Evolutionary conservation across 1,140 invertebrate species (phyloP).

Genomic region (Helicoverpa zea): DNA sequence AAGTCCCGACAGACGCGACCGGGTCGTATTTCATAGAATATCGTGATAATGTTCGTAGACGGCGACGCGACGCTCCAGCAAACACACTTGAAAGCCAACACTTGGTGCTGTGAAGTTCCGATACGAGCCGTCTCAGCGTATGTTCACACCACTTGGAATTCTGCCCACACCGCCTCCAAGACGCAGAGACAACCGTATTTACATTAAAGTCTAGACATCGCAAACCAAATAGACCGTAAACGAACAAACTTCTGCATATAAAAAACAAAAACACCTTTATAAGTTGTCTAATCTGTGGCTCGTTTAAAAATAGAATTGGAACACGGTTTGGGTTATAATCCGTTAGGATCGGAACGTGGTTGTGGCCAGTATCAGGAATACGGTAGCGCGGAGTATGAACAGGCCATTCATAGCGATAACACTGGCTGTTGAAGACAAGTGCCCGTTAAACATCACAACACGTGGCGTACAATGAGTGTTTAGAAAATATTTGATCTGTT

Average conservation of each 20-base stretch:
- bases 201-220: conserved; percentile 35
- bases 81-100: conserved; percentile 35
- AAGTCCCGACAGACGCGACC: neutral
- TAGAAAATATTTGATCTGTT: conserved; percentile 58
- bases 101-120: conserved; percentile 36
- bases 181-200: conserved; percentile 13
- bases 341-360: conserved; percentile 7
- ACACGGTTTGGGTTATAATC: conserved; percentile 26
- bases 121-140: conserved; percentile 21
- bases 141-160: conserved; percentile 38
- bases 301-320: conserved; percentile 35
- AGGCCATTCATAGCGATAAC: conserved; percentile 50
- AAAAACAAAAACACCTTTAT: conserved; percentile 9
- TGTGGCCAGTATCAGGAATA: conserved; percentile 30
- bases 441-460: conserved; percentile 48
- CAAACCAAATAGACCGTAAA: conserved; percentile 28
- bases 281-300: conserved; percentile 20
- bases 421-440: conserved; percentile 59
- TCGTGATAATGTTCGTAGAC: conserved; percentile 12
- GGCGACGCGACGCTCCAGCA: conserved; percentile 24
- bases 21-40: neutral
- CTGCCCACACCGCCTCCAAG: conserved; percentile 22
- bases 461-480: conserved; percentile 52
- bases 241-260: neutral
- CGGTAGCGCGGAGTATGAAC: conserved; percentile 49